phyloP scores from a whole-genome alignment of 1,140 invertebrate genomes.

The Drosophila micromelanica region DNA sequence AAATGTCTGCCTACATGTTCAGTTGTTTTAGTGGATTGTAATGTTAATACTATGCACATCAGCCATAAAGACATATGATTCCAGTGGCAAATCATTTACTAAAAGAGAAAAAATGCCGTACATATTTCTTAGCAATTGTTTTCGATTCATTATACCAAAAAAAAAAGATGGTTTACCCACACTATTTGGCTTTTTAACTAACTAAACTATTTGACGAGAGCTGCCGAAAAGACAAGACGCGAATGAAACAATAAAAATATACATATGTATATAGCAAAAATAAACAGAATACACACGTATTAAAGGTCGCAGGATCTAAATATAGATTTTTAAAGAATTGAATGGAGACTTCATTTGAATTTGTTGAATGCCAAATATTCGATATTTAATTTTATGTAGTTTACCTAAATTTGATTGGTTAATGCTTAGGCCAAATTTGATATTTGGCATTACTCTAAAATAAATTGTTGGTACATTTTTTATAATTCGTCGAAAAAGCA shows the following conservation, averaged over 20 bases:
- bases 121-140: neutral
- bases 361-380: conserved; percentile 5
- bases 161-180: neutral
- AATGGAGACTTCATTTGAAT: conserved; percentile 2
- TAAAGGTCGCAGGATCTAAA: conserved; percentile 21
- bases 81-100: conserved; percentile 6
- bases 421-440: no score
- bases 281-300: neutral
- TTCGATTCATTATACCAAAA: neutral
- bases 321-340: conserved; percentile 19
- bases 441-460: no score
- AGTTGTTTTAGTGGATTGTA: neutral
- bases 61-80: conserved; percentile 11
- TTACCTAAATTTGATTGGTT: neutral
- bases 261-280: conserved; percentile 1
- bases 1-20: neutral
- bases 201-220: neutral
- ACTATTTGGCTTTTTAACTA: neutral
- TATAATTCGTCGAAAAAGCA: no score
- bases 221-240: neutral
- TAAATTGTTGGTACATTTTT: no score
- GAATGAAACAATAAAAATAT: neutral
- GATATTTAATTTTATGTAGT: neutral
- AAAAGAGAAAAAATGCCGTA: neutral
- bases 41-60: no score